phyloP scores from a whole-genome alignment of 2,888 invertebrate species.

The Cephus pulcher region DNA sequence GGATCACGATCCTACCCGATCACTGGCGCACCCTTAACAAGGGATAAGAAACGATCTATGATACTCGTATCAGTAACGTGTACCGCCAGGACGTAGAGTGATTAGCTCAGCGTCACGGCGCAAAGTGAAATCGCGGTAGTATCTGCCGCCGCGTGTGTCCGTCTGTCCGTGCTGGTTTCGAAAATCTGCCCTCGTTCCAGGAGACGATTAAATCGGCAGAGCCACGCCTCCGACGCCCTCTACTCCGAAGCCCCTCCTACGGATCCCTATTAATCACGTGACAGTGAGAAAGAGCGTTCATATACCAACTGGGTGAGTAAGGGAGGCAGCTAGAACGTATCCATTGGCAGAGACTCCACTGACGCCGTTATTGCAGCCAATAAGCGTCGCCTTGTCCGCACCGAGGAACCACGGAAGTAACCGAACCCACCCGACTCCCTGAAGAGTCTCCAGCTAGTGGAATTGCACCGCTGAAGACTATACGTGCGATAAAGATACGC shows the following conservation, averaged over 20 bases:
- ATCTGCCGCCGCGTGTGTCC: conserved; percentile 17
- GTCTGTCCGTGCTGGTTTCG: conserved; percentile 23
- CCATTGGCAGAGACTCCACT: neutral
- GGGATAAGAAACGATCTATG: neutral
- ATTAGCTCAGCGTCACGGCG: conserved; percentile 44
- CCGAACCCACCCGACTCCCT: neutral
- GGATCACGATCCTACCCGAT: neutral
- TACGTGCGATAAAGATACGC: conserved; percentile 1
- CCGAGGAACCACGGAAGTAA: neutral
- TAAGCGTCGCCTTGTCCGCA: neutral
- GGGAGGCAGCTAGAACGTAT: neutral
- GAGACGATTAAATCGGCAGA: conserved; percentile 43
- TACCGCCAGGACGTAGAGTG: neutral
- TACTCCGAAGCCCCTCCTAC: conserved; percentile 19
- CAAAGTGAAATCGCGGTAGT: conserved; percentile 45
- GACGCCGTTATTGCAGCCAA: neutral
- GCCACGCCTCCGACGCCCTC: conserved; percentile 38
- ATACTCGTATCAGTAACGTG: neutral
- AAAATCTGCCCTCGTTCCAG: conserved; percentile 27
- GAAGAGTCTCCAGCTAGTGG: neutral
- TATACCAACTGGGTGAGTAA: neutral
- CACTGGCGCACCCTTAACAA: neutral
- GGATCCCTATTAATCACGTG: conserved; percentile 29
- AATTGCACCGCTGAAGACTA: neutral
- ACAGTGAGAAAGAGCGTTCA: neutral